Base-by-base conservation (phyloP, 2,797 vertebrate species). In the Hybognathus amarus region DNA sequence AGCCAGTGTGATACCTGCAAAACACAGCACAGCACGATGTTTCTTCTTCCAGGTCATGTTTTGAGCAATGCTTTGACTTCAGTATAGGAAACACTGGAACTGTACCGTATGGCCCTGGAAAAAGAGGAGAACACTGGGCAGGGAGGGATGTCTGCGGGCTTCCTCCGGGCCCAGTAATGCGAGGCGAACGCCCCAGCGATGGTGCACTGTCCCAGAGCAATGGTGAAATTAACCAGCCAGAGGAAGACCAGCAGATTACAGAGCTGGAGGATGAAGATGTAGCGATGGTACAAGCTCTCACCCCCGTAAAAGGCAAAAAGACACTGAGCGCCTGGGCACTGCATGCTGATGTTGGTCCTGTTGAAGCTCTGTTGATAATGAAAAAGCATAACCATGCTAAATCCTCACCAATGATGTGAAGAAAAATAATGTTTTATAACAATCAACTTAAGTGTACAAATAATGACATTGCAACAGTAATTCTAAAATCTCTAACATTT, bases 1-100 rank as follows among this genome's bases (percentile, higher is more conserved):
- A 97, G 33, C 97, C 97, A n/a, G 96, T 97, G 90, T 98, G 97
- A 91, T 96, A 98, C 70, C 97, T 98, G 88, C 18, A 11, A 86
- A n/a, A 24, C 38, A 61, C 33, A 20, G 18, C 24, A 54, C 17
- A 24, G 18, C 24, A 30, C 22, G 22, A 59, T 54, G 8, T 30
- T 9, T 15, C 18, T 36, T 2, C 18, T 36, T 5, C 22, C n/a
- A 56, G 27, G 5, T 7, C 63, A 77, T 11, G 40, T 33, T 67
- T 68, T 45, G 24, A 45, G 30, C 24, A 61, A 63, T 24, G 22
- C 47, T 38, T 27, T 69, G 12, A 42, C 11, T 50, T 33, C 27
- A 18, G 17, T 18, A 36, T 36, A 27, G 15, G 40, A 13, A 30
- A 24, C 18, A 13, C 20, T 50, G 33, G 12, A 45, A 2, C 71